Percentiles rank a stretch among this genome's conserved stretches.
Conservation (phyloP, 2,113 vertebrate species). For the Phocoena phocoena region DNA sequence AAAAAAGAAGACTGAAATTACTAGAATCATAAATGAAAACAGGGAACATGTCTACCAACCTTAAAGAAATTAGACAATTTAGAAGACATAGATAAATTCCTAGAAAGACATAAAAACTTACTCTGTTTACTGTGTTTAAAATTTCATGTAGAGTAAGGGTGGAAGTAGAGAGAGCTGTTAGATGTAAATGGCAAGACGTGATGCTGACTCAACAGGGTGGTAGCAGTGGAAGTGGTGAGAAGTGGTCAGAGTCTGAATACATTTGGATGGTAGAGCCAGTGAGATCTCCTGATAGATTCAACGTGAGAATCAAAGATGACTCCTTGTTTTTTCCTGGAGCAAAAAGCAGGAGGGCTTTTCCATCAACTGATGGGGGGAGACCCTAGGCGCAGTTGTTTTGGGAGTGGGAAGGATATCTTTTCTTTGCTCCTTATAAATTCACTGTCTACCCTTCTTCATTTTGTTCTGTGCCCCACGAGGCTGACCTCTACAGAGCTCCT, state of each 20-base stretch:
- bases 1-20: background rate
- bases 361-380: background rate
- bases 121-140: background rate
- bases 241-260: background rate
- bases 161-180: background rate
- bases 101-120: background rate
- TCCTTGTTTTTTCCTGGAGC: background rate
- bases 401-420: background rate
- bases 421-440: background rate
- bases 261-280: background rate
- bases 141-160: background rate
- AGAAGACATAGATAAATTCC: background rate
- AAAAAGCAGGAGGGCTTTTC: background rate
- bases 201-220: background rate
- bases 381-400: background rate
- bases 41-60: background rate
- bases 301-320: background rate
- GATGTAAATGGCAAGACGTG: background rate
- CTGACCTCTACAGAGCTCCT: background rate
- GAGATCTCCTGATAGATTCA: background rate
- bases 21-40: background rate
- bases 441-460: background rate
- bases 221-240: background rate
- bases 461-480: background rate
- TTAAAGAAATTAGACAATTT: background rate